Percentiles rank a stretch among this genome's conserved stretches.
Evolutionary conservation across 2,888 invertebrate genomes (phyloP).

Genomic region (Amphipyra berbera): DNA sequence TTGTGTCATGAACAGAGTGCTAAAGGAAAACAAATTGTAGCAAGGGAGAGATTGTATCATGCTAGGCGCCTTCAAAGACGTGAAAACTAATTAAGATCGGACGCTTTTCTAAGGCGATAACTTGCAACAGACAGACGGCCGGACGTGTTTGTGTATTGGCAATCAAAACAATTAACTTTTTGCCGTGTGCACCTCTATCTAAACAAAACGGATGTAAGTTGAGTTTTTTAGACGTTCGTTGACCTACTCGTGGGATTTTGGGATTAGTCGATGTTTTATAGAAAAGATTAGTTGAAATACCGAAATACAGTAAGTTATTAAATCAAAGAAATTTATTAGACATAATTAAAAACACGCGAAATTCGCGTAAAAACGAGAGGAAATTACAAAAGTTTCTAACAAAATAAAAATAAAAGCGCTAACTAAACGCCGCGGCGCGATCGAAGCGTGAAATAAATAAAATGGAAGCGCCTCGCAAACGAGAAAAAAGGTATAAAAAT

Average conservation of each 20-base stretch:
- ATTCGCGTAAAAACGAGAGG: constrained; percentile 55
- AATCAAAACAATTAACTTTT: constrained; percentile 90
- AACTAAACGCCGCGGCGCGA: constrained; percentile 82
- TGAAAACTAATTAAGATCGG: constrained; percentile 90
- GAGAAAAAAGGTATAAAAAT: constrained; percentile 82
- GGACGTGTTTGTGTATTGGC: constrained; percentile 86
- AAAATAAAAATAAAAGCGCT: constrained; percentile 74
- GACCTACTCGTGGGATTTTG: constrained; percentile 67
- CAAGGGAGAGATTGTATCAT: constrained; percentile 87
- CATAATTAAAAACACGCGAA: constrained; percentile 41
- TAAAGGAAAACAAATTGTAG: constrained; percentile 89
- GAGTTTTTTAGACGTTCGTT: constrained; percentile 65
- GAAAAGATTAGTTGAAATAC: constrained; percentile 11
- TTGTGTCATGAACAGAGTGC: constrained; percentile 81
- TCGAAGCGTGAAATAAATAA: constrained; percentile 87
- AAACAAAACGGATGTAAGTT: constrained; percentile 71
- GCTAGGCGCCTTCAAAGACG: constrained; percentile 88
- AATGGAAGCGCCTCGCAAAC: constrained; percentile 82
- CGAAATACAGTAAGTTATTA: constrained; percentile 13
- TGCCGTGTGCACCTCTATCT: constrained; percentile 80
- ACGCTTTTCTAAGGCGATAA: constrained; percentile 88
- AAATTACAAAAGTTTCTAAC: constrained; percentile 74
- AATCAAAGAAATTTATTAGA: constrained; percentile 17
- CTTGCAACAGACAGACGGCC: constrained; percentile 81
- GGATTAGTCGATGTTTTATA: constrained; percentile 34